A percentile compares a stretch with the other conserved stretches of the same genome.
These are phyloP conservation scores for Lithophane semibrunnea DNA, from an alignment of 2,888 invertebrate genomes.

Conservation along the genomic window DNA sequence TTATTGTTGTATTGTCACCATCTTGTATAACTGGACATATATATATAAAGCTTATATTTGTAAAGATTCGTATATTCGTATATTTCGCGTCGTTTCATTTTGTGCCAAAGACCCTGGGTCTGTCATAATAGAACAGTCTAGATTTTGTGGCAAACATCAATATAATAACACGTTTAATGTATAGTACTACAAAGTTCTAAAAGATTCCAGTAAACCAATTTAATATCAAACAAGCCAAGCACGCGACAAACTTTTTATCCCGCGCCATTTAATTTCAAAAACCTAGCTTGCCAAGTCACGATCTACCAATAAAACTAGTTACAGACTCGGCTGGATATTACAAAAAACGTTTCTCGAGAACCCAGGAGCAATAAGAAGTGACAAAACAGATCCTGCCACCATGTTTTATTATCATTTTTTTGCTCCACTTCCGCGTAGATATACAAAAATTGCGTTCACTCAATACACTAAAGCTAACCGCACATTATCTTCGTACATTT, in stretches of 20 bases:
- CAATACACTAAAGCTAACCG: background rate
- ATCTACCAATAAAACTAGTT: slow-evolving; percentile 22
- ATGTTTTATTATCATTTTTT: slow-evolving; percentile 21
- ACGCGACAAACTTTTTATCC: slow-evolving; percentile 35
- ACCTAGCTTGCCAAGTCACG: slow-evolving; percentile 48
- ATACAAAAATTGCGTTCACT: slow-evolving; percentile 55
- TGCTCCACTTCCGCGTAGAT: slow-evolving; percentile 50
- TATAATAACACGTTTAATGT: background rate
- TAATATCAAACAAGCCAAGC: slow-evolving; percentile 6
- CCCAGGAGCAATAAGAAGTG: slow-evolving; percentile 47
- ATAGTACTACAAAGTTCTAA: background rate
- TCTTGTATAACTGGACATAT: background rate
- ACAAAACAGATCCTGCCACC: slow-evolving; percentile 28
- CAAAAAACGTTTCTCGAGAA: slow-evolving; percentile 44
- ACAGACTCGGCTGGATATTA: slow-evolving; percentile 4
- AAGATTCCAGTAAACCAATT: slow-evolving; percentile 9
- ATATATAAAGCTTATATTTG: background rate
- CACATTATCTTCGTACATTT: too few species aligned
- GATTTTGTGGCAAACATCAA: background rate
- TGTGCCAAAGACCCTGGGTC: background rate
- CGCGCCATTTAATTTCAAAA: slow-evolving; percentile 40
- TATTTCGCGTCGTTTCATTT: background rate
- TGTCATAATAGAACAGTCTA: background rate
- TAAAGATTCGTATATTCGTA: background rate
- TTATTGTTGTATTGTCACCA: too few species aligned